phyloP scores from a whole-genome alignment of 2,113 vertebrate species.

The Brienomyrus brachyistius region DNA sequence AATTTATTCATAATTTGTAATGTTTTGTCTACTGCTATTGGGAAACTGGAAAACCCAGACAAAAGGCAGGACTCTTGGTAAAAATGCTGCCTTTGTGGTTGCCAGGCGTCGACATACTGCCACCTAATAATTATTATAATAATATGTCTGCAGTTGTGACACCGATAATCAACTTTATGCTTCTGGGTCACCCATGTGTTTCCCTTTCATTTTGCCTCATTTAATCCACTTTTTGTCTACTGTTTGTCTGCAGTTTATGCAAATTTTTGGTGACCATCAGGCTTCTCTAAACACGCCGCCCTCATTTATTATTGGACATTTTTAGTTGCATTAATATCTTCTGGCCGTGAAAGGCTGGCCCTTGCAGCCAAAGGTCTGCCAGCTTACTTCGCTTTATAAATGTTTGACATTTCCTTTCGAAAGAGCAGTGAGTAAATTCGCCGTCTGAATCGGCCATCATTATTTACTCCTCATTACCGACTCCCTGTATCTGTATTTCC shows the following conservation, averaged over 20 bases:
- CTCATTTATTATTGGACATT: not conserved
- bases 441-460: not conserved
- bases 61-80: not conserved
- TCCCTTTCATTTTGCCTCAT: not conserved
- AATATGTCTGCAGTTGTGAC: not conserved
- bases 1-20: not conserved
- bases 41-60: not conserved
- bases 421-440: not conserved
- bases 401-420: not conserved
- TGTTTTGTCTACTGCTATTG: not conserved
- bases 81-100: not conserved
- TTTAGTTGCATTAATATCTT: not conserved
- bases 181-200: not conserved
- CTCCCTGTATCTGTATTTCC: not conserved
- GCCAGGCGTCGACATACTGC: not conserved
- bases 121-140: not conserved
- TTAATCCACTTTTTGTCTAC: not conserved
- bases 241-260: not conserved
- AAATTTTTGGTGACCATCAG: not conserved
- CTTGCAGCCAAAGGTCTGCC: not conserved
- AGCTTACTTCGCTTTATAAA: not conserved
- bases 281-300: not conserved
- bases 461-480: not conserved
- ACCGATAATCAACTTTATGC: not conserved
- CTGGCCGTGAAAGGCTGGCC: not conserved